Conservation (phyloP, 2,797 vertebrate genomes). For the Peromyscus nudipes region DNA sequence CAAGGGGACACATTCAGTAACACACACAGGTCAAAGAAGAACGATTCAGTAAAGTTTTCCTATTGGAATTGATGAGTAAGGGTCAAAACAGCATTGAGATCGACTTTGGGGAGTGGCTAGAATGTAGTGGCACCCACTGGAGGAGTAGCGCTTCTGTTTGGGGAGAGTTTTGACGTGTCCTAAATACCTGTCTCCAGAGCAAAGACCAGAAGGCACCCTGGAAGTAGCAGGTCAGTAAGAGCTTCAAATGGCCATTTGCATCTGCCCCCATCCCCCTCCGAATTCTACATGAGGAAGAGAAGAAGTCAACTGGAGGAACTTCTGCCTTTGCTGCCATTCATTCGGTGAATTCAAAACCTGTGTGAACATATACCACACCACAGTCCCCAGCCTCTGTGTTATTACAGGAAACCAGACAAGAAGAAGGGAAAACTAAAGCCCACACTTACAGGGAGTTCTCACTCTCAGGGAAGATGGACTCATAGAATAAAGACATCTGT, state of each 20-base stretch:
- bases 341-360: not conserved
- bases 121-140: not conserved
- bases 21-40: not conserved
- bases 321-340: not conserved
- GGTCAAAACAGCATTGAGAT: not conserved
- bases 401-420: not conserved
- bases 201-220: not conserved
- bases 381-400: not conserved
- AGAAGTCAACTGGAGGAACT: not conserved
- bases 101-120: not conserved
- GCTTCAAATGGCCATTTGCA: not conserved
- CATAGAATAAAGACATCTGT: not conserved
- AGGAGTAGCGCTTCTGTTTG: not conserved
- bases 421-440: not conserved
- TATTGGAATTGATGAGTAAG: not conserved
- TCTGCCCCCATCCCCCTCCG: not conserved
- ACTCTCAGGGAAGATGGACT: not conserved
- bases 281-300: not conserved
- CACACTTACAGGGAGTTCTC: not conserved
- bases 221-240: not conserved
- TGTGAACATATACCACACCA: not conserved
- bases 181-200: not conserved
- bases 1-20: not conserved
- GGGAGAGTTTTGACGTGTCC: not conserved
- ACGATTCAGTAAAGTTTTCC: not conserved